Conservation (phyloP, 2,113 vertebrate species). For the Zeus faber region DNA sequence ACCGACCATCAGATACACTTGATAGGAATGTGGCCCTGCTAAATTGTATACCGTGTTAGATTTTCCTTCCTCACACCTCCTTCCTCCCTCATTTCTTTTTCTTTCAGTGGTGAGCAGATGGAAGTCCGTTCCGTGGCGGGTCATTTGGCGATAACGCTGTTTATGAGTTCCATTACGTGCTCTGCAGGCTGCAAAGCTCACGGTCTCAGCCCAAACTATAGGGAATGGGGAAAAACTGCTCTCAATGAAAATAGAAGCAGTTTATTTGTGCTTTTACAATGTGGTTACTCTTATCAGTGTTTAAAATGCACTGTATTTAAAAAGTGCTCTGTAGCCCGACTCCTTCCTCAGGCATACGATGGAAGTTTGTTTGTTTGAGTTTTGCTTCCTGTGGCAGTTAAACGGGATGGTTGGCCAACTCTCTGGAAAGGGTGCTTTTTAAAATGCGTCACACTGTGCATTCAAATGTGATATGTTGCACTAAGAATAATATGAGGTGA, state of each 20-base stretch:
- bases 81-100: slow-evolving; percentile 26
- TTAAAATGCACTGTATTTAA: slow-evolving; percentile 38
- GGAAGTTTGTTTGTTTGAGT: slow-evolving; percentile 13
- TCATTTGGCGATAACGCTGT: slow-evolving; percentile 66
- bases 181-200: slow-evolving; percentile 46
- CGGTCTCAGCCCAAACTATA: slow-evolving; percentile 25
- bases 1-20: slow-evolving; percentile 48
- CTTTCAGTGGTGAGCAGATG: slow-evolving; percentile 61
- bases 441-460: no score
- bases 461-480: no score
- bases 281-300: slow-evolving; percentile 50
- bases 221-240: slow-evolving; percentile 32
- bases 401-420: slow-evolving; percentile 7
- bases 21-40: slow-evolving; percentile 18
- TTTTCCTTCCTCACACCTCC: slow-evolving; percentile 26
- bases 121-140: slow-evolving; percentile 51
- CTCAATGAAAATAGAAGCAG: slow-evolving; percentile 48
- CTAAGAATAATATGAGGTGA: neutral
- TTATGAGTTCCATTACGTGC: slow-evolving; percentile 67
- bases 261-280: slow-evolving; percentile 61
- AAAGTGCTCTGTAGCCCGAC: neutral
- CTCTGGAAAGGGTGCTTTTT: neutral
- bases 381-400: slow-evolving; percentile 19
- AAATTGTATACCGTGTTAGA: slow-evolving; percentile 39
- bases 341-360: neutral